A percentile compares a stretch with the other conserved stretches of the same genome.
Evolutionary conservation across 2,113 vertebrate genomes (phyloP).

Genomic region (Alethe castanea): DNA sequence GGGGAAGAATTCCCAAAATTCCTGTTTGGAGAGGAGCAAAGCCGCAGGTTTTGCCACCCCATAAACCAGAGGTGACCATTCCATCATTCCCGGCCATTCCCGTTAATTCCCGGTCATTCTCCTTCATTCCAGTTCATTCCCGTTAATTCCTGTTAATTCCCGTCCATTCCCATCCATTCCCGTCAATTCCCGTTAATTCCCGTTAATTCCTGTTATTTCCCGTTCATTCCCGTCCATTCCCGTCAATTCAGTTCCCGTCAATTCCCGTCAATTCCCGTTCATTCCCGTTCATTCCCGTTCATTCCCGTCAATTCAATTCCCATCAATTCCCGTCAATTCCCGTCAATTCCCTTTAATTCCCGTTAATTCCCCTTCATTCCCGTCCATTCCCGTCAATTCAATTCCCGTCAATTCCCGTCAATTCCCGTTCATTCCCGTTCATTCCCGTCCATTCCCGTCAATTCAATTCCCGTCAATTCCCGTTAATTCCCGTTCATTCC

Average conservation of each 20-base stretch:
- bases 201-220: background rate
- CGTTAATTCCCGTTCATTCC: too few relatives aligned
- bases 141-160: rapidly evolving
- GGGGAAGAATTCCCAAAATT: background rate
- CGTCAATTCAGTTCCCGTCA: too few relatives aligned
- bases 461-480: too few relatives aligned
- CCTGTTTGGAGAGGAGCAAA: background rate
- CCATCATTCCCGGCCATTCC: background rate
- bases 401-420: rapidly evolving
- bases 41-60: rapidly evolving
- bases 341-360: too few relatives aligned
- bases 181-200: background rate
- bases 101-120: background rate
- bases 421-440: background rate
- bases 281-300: too few relatives aligned
- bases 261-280: background rate
- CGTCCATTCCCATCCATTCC: background rate
- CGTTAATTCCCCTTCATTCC: background rate
- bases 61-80: background rate
- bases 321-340: too few relatives aligned
- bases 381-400: background rate
- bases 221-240: too few relatives aligned
- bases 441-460: too few relatives aligned
- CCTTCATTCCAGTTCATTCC: background rate
- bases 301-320: too few relatives aligned